Evolutionary conservation across 1,140 invertebrate species (phyloP).

Genomic region (Pogonognathellus flavescens): DNA sequence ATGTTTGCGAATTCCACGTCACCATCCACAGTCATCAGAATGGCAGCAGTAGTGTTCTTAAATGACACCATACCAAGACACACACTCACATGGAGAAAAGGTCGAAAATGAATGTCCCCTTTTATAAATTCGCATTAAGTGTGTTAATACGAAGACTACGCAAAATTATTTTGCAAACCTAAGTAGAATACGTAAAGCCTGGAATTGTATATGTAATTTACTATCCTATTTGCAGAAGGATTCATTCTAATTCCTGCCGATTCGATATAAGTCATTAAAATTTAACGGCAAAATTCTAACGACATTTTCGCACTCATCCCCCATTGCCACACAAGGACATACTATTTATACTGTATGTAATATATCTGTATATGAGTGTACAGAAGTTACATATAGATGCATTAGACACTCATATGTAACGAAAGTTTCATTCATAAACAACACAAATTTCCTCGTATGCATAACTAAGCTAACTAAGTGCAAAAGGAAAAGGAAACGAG

Average conservation of each 20-base stretch:
- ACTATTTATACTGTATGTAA: too few relatives aligned
- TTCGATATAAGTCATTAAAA: slow-evolving; percentile 30
- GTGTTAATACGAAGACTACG: too few relatives aligned
- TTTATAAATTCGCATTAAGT: too few relatives aligned
- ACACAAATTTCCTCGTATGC: slow-evolving; percentile 1
- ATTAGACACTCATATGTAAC: too few relatives aligned
- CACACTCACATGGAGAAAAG: neutral
- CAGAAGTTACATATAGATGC: too few relatives aligned
- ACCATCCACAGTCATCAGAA: neutral
- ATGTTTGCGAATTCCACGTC: neutral
- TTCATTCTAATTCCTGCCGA: too few relatives aligned
- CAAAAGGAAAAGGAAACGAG: neutral
- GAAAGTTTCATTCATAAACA: slow-evolving; percentile 31
- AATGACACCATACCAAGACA: neutral
- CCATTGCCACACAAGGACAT: neutral
- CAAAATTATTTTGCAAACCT: too few relatives aligned
- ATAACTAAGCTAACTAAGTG: neutral
- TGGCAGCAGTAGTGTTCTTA: neutral
- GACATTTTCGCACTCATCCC: slow-evolving; percentile 30
- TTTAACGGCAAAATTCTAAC: slow-evolving; percentile 25
- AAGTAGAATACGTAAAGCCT: too few relatives aligned
- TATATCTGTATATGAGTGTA: too few relatives aligned
- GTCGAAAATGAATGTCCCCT: neutral
- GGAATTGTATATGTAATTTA: neutral
- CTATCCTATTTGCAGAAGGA: too few relatives aligned